Evolutionary conservation across 2,113 vertebrate genomes (phyloP).

Genomic region (Tympanuchus pallidicinctus): DNA sequence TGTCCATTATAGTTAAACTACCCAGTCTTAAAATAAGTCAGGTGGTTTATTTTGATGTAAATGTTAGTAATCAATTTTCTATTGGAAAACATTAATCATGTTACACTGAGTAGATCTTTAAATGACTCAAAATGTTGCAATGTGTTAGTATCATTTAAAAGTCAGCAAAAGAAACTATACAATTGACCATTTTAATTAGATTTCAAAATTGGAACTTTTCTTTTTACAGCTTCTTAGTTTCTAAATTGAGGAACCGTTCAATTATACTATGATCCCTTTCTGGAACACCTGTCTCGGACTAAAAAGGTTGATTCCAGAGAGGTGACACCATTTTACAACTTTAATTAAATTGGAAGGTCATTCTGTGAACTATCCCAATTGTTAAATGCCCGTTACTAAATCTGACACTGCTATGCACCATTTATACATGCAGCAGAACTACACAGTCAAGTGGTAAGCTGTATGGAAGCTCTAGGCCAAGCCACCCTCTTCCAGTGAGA

Average conservation of each 20-base stretch:
- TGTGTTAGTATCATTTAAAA: slow-evolving; percentile 54
- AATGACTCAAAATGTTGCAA: background rate
- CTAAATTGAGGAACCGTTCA: slow-evolving; percentile 25
- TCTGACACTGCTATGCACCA: background rate
- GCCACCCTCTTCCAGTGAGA: background rate
- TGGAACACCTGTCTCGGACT: slow-evolving; percentile 46
- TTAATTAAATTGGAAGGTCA: slow-evolving; percentile 63
- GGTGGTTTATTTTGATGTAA: background rate
- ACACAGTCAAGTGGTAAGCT: background rate
- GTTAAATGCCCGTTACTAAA: slow-evolving; percentile 49
- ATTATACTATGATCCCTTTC: slow-evolving; percentile 33
- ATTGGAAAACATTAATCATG: background rate
- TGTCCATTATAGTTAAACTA: slow-evolving; percentile 8
- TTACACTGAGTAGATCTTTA: slow-evolving; percentile 26
- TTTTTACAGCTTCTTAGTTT: slow-evolving; percentile 54
- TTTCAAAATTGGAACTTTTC: background rate
- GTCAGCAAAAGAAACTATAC: slow-evolving; percentile 39
- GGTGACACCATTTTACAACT: slow-evolving; percentile 49
- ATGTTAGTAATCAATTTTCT: background rate
- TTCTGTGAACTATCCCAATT: slow-evolving; percentile 31
- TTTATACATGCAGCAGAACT: slow-evolving; percentile 9
- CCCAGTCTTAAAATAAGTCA: background rate
- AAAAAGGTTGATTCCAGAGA: slow-evolving; percentile 62
- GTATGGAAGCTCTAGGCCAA: background rate
- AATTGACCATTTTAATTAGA: slow-evolving; percentile 16